Evolutionary conservation across 2,797 vertebrate genomes (phyloP).

Genomic region (Chromobotia macracanthus): DNA sequence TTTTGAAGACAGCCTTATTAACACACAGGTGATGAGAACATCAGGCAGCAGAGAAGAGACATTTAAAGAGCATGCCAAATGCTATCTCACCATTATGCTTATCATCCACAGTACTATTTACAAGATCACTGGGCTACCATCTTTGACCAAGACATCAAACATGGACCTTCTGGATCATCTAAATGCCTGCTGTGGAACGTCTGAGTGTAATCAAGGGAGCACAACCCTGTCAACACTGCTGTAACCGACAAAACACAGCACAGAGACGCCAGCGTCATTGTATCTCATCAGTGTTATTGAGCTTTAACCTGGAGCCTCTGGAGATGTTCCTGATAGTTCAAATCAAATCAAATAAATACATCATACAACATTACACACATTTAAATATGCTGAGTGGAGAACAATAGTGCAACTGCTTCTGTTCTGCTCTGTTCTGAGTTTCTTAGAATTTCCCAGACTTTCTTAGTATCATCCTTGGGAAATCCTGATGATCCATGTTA

Average conservation of each 20-base stretch:
- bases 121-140: constrained; percentile 52
- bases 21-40: constrained; percentile 45
- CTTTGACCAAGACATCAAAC: constrained; percentile 61
- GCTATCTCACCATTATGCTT: constrained; percentile 59
- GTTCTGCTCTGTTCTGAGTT: no score
- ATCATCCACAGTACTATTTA: constrained; percentile 60
- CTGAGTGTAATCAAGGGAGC: constrained; percentile 50
- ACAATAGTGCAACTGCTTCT: background rate
- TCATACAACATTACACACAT: background rate
- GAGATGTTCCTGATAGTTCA: background rate
- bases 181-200: constrained; percentile 58
- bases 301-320: background rate
- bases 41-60: constrained; percentile 36
- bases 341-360: background rate
- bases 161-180: constrained; percentile 58
- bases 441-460: no score
- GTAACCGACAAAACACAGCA: constrained; percentile 57
- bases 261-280: constrained; percentile 46
- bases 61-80: constrained; percentile 51
- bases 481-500: no score
- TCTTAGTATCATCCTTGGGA: no score
- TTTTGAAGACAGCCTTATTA: constrained; percentile 42
- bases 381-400: background rate
- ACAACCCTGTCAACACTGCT: constrained; percentile 56
- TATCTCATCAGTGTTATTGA: constrained; percentile 29